Evolutionary conservation across 2,888 invertebrate genomes (phyloP).

Genomic region (Drosophila macrospina): DNA sequence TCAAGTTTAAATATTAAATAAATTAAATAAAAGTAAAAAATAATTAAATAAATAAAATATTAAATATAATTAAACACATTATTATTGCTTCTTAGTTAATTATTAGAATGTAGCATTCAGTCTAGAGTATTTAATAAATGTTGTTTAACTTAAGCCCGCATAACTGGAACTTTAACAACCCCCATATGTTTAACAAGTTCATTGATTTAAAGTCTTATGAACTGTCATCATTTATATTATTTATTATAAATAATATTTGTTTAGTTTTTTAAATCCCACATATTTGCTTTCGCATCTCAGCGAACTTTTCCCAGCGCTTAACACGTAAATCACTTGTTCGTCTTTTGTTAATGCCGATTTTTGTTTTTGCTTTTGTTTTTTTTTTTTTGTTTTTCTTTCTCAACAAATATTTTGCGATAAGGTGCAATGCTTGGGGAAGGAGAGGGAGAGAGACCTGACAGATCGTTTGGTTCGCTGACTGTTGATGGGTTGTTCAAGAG

Average conservation of each 20-base stretch:
- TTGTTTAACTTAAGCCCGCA: too few species aligned
- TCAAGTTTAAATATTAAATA: constrained; percentile 32
- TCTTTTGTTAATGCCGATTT: constrained; percentile 42
- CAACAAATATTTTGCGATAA: constrained; percentile 50
- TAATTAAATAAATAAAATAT: neutral
- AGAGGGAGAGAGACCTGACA: constrained; percentile 59
- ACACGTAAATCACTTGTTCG: constrained; percentile 39
- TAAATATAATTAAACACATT: too few species aligned
- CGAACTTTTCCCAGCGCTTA: constrained; percentile 4
- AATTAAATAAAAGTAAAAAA: neutral
- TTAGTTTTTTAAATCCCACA: neutral
- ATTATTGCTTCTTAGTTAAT: too few species aligned
- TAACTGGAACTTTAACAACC: too few species aligned
- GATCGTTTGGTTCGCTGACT: constrained; percentile 71
- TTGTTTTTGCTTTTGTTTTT: too few species aligned
- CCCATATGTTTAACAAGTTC: too few species aligned
- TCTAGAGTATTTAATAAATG: too few species aligned
- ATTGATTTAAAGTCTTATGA: too few species aligned
- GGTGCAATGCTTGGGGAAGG: constrained; percentile 12
- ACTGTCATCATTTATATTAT: too few species aligned
- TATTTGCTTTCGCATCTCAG: neutral
- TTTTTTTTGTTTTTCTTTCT: too few species aligned
- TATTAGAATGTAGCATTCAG: too few species aligned
- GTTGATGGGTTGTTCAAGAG: constrained; percentile 52
- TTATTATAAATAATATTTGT: neutral